Base-by-base conservation (phyloP, 2,113 vertebrate genomes). In the Cheirogaleus medius region DNA sequence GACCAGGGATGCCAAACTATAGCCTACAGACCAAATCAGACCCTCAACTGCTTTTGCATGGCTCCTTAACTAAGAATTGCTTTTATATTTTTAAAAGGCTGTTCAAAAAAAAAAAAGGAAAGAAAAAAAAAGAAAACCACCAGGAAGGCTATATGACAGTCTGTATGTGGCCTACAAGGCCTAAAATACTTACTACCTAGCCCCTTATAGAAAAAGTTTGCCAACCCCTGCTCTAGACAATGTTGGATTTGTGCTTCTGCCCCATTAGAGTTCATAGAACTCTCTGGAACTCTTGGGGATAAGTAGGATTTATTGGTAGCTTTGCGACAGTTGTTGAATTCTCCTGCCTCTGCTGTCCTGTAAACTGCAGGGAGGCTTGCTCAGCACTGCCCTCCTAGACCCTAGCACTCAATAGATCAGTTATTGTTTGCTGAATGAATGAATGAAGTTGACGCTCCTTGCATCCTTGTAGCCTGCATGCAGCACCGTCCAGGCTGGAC, bases 51-150 rank as follows among this genome's bases (percentile, higher is more conserved):
- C 91, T 85, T 93, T 54, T 89, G n/a, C 11, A 21, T 42, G 54
- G 8, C 34, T 73, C 13, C 44, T 63, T 39, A 66, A 39, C 58
- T 86, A 84, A 86, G 56, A 69, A 69, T 34, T 88, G 6, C 56
- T 89, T 80, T 77, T 63, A 87, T 2, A 49, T 78, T 64, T 91
- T 94, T 68, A 93, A 95, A 95, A 44, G 3, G 15, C 23, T 81
- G 15, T 32, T 44, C 1, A 44, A 14, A 73, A 71, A 77, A 42
- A 34, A 37, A 34, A 18, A 60, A 23, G 34, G 21, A 52, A 54
- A 64, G 47, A 20, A 66, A 81, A 95, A 10, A 4, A 52, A 58
- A 91, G 11, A 66, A 87, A 91, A 69, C 42, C 44, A 39, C 27
- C 69, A 49, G 42, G 56, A 63, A 77, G 7, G 6, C 34, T 56